A percentile compares a stretch with the other conserved stretches of the same genome.
Evolutionary conservation across 1,140 invertebrate species (phyloP).

Genomic region (Achatina immaculata): DNA sequence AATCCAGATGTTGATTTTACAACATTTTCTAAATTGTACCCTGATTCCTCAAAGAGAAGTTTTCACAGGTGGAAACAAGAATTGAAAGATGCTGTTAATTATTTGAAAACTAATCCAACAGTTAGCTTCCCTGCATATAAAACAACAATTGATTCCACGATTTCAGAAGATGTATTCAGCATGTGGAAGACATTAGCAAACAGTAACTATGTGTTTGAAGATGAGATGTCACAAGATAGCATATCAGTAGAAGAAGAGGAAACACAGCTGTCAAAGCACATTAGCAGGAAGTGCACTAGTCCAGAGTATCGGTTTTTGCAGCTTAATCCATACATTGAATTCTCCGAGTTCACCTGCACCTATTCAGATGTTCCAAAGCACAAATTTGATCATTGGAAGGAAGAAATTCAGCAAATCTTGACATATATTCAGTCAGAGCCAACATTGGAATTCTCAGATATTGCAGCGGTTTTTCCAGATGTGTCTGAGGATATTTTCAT

Average conservation of each 20-base stretch:
- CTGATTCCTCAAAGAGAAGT: constrained; percentile 42
- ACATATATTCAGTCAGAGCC: constrained; percentile 41
- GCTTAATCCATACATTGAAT: constrained; percentile 47
- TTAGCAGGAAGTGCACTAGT: constrained; percentile 32
- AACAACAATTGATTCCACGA: constrained; percentile 1
- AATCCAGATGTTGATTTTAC: constrained; percentile 43
- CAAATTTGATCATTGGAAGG: constrained; percentile 47
- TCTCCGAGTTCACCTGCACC: constrained; percentile 34
- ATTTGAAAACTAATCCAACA: constrained; percentile 34
- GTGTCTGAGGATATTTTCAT: constrained; percentile 31
- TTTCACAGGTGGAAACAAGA: constrained; percentile 48
- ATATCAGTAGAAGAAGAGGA: not conserved
- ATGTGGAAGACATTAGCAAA: constrained; percentile 38
- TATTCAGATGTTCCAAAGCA: constrained; percentile 39
- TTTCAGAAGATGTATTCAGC: constrained; percentile 42
- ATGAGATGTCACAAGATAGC: not conserved
- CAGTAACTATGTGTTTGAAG: constrained; percentile 16
- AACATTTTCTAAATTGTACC: constrained; percentile 38
- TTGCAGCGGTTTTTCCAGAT: constrained; percentile 30
- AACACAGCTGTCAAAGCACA: not conserved
- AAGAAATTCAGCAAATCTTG: constrained; percentile 45
- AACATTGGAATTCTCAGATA: constrained; percentile 36
- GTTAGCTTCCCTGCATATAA: constrained; percentile 23
- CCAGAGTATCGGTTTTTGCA: constrained; percentile 42
- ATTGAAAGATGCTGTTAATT: constrained; percentile 38